Evolutionary conservation across 2,797 vertebrate genomes (phyloP).

Genomic region (Enteromius unitaeniatus): DNA sequence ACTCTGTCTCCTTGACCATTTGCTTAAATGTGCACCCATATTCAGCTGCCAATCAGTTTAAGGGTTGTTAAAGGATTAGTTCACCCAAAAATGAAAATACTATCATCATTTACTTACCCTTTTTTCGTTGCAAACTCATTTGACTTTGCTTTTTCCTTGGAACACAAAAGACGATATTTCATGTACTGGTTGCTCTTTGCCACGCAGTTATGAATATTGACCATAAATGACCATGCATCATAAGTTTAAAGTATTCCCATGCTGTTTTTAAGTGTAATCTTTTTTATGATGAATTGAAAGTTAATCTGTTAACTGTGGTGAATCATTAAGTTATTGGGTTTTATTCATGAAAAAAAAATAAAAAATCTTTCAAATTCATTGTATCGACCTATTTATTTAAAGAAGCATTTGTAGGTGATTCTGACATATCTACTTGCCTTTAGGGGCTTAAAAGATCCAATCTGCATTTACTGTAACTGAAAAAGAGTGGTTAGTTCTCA

Average conservation of each 20-base stretch:
- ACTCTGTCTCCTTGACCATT: slow-evolving; percentile 20
- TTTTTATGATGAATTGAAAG: neutral
- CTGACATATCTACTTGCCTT: neutral
- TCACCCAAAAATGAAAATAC: slow-evolving; percentile 18
- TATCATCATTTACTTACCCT: neutral
- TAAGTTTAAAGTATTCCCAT: neutral
- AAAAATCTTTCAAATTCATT: neutral
- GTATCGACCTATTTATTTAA: neutral
- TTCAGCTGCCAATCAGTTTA: slow-evolving; percentile 31
- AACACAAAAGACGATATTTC: neutral
- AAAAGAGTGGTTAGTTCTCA: neutral
- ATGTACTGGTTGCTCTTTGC: neutral
- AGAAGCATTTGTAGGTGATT: neutral
- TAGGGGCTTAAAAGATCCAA: neutral
- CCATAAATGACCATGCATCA: neutral
- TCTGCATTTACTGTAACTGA: neutral
- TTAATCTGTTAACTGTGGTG: slow-evolving; percentile 1
- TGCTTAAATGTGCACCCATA: slow-evolving; percentile 27
- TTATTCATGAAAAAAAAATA: neutral
- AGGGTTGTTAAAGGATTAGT: slow-evolving; percentile 24
- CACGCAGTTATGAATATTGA: neutral
- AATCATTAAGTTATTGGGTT: neutral
- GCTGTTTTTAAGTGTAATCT: neutral
- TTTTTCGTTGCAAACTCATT: neutral
- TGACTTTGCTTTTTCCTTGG: neutral